Percentiles rank a stretch among this genome's conserved stretches.
Conservation (phyloP, 1,140 invertebrate genomes). For the Leptopilina clavipes region DNA sequence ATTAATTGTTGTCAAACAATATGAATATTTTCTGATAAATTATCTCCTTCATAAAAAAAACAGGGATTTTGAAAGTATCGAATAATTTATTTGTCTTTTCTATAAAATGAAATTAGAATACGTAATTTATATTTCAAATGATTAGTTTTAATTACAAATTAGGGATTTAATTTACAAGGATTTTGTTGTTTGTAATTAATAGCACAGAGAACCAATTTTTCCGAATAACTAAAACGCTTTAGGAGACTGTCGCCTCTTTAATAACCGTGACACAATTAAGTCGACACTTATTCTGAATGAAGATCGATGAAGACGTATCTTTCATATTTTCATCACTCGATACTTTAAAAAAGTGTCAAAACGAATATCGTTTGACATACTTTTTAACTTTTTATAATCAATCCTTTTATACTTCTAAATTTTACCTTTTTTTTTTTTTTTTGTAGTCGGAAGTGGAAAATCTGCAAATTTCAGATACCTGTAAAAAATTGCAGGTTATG, state of each 20-base stretch:
- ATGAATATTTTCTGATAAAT: not conserved
- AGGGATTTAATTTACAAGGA: too few relatives aligned
- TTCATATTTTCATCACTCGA: not conserved
- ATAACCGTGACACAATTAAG: slow-evolving; percentile 19
- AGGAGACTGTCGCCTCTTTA: slow-evolving; percentile 15
- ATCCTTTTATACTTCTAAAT: too few relatives aligned
- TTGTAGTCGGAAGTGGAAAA: too few relatives aligned
- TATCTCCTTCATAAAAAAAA: too few relatives aligned
- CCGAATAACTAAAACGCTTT: not conserved
- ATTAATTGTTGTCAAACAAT: not conserved
- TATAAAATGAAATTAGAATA: too few relatives aligned
- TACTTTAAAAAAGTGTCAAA: slow-evolving; percentile 20
- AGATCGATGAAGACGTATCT: slow-evolving; percentile 7
- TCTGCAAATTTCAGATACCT: too few relatives aligned
- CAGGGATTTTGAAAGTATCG: too few relatives aligned
- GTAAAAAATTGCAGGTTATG: too few relatives aligned
- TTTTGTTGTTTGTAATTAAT: not conserved
- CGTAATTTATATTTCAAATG: too few relatives aligned
- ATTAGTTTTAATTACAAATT: not conserved
- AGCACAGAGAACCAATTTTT: not conserved
- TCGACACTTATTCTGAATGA: slow-evolving; percentile 19
- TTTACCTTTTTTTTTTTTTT: too few relatives aligned
- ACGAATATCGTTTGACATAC: not conserved
- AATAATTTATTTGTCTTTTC: too few relatives aligned
- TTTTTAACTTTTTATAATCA: not conserved